Evolutionary conservation across 1,140 invertebrate species (phyloP).

Genomic region (Sminthurides bifidus): DNA sequence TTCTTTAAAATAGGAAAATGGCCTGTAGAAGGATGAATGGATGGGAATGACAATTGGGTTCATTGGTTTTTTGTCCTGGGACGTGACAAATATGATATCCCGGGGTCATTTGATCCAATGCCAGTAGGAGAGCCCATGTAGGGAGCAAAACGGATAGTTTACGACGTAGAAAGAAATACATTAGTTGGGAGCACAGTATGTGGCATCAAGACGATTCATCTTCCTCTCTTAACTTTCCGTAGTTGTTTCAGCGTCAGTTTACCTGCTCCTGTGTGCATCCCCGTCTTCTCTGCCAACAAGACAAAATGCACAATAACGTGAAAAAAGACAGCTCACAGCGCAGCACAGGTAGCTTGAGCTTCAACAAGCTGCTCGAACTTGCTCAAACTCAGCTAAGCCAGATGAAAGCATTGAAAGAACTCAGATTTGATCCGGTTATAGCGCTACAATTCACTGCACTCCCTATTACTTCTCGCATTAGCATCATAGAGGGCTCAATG

Average conservation of each 20-base stretch:
- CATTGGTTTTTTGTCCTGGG: constrained; percentile 27
- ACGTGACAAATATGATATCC: constrained; percentile 32
- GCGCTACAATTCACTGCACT: too few species aligned
- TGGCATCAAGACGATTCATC: constrained; percentile 27
- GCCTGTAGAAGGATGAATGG: constrained; percentile 10
- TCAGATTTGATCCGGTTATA: too few species aligned
- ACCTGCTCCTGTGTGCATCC: neutral
- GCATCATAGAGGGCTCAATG: too few species aligned
- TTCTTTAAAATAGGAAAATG: neutral
- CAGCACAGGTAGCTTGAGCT: too few species aligned
- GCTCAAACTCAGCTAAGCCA: too few species aligned
- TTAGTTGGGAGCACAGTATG: constrained; percentile 24
- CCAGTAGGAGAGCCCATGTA: constrained; percentile 26
- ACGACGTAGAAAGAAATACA: constrained; percentile 10
- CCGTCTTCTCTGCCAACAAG: neutral
- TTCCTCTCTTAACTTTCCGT: constrained; percentile 1
- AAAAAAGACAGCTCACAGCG: too few species aligned
- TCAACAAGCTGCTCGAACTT: too few species aligned
- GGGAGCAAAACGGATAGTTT: constrained; percentile 26
- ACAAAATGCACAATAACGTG: too few species aligned
- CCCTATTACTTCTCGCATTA: too few species aligned
- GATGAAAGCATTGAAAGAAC: too few species aligned
- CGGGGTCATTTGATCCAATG: constrained; percentile 30
- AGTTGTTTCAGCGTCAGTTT: neutral
- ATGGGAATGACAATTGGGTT: constrained; percentile 29